Evolutionary conservation across 2,797 vertebrate species (phyloP), one percentile per base, ranked within the genome.

Genomic region (Meda fulgida): DNA sequence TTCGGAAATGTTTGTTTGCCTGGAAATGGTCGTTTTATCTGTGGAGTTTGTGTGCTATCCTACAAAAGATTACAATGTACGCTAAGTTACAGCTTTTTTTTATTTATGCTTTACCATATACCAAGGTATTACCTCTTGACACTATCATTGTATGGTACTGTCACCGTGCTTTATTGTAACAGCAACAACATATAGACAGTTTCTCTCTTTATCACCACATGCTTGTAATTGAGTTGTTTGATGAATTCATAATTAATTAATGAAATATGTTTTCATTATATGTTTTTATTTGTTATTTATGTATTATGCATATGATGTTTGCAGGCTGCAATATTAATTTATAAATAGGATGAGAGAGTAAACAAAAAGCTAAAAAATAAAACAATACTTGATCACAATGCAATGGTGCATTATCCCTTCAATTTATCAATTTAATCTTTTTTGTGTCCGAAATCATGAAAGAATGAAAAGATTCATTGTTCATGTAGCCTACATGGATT

Each of bases 391-490:
- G 29, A 53, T 77, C 23, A 78, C 83, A 72, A 5, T 69, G 51
- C 75, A 46, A 18, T 51, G 16, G n/a, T 38, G 40, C 36, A 60
- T 58, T 6, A 78, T 72, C 21, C 51, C 60, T 84, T 83, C 60
- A 46, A 51, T 26, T 29, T 6, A 76, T 60, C 38, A 26, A 23
- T 53, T 60, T 43, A 34, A 55, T 26, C 10, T 36, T 75, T 53
- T 48, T 43, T 69, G 80, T 76, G 65, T 55, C 65, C 38, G 66
- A 87, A 87, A 87, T 85, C 84, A 80, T 65, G 48, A 31, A 65
- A 46, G 40, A 88, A 71, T 69, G 71, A 13, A 66, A 55, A 40
- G 40, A 75, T 80, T 73, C 76, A 87, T 73, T 65, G 31, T 73
- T 60, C 3, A 63, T 63, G 53, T 67, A 31, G 31, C 31, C 31